These are phyloP conservation scores for Cavia porcellus DNA, from an alignment of 2,113 vertebrate genomes.

Conservation along the genomic window DNA sequence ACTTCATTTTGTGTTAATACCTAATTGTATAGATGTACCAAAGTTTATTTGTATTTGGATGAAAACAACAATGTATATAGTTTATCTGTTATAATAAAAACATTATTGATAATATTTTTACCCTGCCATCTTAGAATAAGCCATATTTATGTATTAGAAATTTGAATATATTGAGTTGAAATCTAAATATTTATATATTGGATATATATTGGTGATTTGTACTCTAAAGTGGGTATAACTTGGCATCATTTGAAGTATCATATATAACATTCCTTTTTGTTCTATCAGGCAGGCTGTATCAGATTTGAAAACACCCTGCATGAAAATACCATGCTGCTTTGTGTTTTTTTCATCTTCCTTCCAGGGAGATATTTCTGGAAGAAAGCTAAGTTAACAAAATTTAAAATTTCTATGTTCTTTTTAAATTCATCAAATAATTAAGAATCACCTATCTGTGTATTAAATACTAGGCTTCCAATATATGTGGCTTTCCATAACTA, in stretches of 20 bases:
- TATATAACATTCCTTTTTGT: neutral
- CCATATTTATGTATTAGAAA: neutral
- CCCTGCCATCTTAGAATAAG: neutral
- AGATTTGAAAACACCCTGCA: neutral
- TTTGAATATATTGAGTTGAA: slow-evolving; percentile 28
- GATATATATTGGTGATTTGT: neutral
- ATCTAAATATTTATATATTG: neutral
- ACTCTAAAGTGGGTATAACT: neutral
- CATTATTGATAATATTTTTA: neutral
- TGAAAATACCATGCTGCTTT: neutral
- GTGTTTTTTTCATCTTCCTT: neutral
- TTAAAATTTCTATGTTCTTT: neutral
- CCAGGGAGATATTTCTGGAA: neutral
- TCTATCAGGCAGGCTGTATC: neutral
- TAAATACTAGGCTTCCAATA: neutral
- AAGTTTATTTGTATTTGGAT: neutral
- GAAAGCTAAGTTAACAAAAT: neutral
- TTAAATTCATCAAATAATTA: neutral
- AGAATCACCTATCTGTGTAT: neutral
- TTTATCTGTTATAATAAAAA: neutral
- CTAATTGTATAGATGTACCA: neutral
- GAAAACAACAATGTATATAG: neutral
- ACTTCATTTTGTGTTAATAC: neutral
- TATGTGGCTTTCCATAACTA: neutral
- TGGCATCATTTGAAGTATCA: neutral